Base-by-base conservation (phyloP, 2,888 invertebrate species). In the Harmothoe impar region DNA sequence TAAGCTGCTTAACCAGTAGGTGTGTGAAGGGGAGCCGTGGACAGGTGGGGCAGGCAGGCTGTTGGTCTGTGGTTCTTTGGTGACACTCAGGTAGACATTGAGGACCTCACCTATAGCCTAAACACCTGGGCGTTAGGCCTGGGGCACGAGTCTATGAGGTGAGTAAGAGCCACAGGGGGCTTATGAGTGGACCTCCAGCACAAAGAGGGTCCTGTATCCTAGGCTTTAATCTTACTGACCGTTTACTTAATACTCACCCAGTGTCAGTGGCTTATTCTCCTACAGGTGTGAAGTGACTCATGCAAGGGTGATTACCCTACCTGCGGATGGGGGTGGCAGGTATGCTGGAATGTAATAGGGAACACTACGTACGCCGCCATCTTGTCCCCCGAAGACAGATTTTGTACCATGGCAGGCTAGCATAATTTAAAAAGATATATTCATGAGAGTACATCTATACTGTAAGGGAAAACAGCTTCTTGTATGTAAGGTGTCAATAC, bases 261-360 rank as follows among this genome's bases (percentile, higher is more conserved):
- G 23, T 43, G 23, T n/a, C 62, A 62, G 12, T n/a, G 62, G 62
- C 23, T 20, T 62, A 15, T 62, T 62, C 62, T 5, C 62, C 20
- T 62, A n/a, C 62, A 62, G 62, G 62, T 62, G 62, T 20, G 62
- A 62, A 62, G 62, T 62, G 23, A 62, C 62, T 62, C 23, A 62
- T n/a, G 62, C 62, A 62, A n/a, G 10, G 43, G 43, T 43, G 43
- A 43, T 43, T 43, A 43, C 43, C 43, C 43, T 43, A 43, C 43
- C 43, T 43, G 43, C 5, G 43, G 43, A 43, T n/a, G n/a, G n/a
- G 43, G 43, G 10, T 7, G 3, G 10, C 43, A 43, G 3, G 43
- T 43, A 43, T 43, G 10, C n/a, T n/a, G 43, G 43, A 10, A 43
- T 43, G 10, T 43, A 43, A 7, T 43, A 7, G 43, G 43, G 43